These are phyloP conservation scores for Papilio aristodemus DNA, from an alignment of 1,140 invertebrate genomes.

Conservation along the genomic window DNA sequence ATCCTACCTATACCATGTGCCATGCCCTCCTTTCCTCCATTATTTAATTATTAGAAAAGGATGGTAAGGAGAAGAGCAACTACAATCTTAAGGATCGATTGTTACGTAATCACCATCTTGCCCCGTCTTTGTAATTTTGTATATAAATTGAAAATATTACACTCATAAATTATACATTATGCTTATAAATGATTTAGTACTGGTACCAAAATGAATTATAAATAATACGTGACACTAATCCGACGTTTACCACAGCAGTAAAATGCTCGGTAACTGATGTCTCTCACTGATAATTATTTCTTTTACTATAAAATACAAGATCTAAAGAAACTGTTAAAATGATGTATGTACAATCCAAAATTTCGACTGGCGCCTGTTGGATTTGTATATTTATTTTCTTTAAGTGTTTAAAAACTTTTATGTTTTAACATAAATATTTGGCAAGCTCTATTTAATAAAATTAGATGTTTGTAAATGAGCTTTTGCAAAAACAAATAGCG, in stretches of 20 bases:
- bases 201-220: neutral
- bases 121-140: too few relatives aligned
- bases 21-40: too few relatives aligned
- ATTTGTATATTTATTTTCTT: neutral
- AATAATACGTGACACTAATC: neutral
- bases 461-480: neutral
- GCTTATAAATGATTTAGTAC: too few relatives aligned
- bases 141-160: too few relatives aligned
- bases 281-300: neutral
- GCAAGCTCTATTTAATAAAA: neutral
- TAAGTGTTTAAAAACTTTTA: neutral
- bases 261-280: constrained; percentile 2
- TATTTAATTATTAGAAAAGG: too few relatives aligned
- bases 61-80: too few relatives aligned
- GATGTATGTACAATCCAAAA: neutral
- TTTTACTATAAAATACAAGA: constrained; percentile 1
- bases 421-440: neutral
- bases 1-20: too few relatives aligned
- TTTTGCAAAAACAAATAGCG: neutral
- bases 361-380: constrained; percentile 4
- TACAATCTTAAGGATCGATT: too few relatives aligned
- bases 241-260: neutral
- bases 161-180: too few relatives aligned
- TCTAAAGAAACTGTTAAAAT: constrained; percentile 6
- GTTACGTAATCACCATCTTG: too few relatives aligned